phyloP scores from a whole-genome alignment of 2,888 invertebrate genomes.

The Dicycla oo region DNA sequence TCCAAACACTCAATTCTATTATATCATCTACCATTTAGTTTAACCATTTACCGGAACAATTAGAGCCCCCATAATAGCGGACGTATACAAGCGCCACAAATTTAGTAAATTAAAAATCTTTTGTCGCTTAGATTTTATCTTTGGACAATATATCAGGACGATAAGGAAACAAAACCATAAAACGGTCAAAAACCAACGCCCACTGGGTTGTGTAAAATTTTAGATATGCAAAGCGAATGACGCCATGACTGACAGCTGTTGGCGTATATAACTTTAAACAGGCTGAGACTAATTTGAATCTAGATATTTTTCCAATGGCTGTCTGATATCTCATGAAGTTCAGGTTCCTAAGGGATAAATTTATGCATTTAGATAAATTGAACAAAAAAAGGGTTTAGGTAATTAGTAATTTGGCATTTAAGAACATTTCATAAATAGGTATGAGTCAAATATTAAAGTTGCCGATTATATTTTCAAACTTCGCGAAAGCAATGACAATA shows the following conservation, averaged over 20 bases:
- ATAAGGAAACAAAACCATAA: slow-evolving; percentile 73
- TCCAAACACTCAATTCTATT: slow-evolving; percentile 29
- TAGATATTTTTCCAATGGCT: neutral
- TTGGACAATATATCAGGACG: slow-evolving; percentile 65
- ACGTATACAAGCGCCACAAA: slow-evolving; percentile 63
- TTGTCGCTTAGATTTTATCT: slow-evolving; percentile 68
- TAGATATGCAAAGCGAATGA: slow-evolving; percentile 59
- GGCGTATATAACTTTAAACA: slow-evolving; percentile 5
- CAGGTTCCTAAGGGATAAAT: too few relatives aligned
- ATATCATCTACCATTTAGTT: slow-evolving; percentile 38
- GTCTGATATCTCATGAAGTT: neutral
- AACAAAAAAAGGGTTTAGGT: too few relatives aligned
- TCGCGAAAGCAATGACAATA: slow-evolving; percentile 43
- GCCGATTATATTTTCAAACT: slow-evolving; percentile 12
- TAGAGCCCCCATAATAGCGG: slow-evolving; percentile 55
- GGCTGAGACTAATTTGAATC: slow-evolving; percentile 14
- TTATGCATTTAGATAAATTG: too few relatives aligned
- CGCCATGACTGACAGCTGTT: slow-evolving; percentile 35
- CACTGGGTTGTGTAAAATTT: slow-evolving; percentile 65
- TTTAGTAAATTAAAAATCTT: slow-evolving; percentile 64
- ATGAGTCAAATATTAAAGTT: slow-evolving; percentile 7
- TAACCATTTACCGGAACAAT: slow-evolving; percentile 50
- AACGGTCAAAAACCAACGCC: slow-evolving; percentile 71
- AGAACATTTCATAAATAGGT: neutral
- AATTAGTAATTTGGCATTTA: too few relatives aligned